Evolutionary conservation across 2,888 invertebrate genomes (phyloP), one percentile per base, ranked within the genome.

Genomic region (Diplolepis rosae): DNA sequence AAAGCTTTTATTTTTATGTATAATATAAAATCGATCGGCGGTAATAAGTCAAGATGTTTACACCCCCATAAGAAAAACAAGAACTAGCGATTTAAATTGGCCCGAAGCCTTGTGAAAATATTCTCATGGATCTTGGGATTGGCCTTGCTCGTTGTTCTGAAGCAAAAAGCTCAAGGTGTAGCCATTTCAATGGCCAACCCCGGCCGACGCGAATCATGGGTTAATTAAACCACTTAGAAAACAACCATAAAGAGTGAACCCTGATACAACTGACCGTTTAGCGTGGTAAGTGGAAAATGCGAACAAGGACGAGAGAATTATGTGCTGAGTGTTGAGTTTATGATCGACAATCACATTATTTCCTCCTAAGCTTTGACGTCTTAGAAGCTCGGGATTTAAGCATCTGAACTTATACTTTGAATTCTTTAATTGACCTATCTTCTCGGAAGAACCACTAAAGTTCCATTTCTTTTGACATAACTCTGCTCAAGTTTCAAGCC

Each of bases 141-240:
- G 39, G 27, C 39, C 61, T 61, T 61, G 61, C 39, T 27, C 39
- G 39, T 39, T 15, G 61, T 35, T 61, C 39, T 61, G 39, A n/a
- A 39, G 61, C 39, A 61, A 61, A 61, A 61, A 61, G 61, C 39
- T 61, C 39, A 61, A 61, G 39, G 61, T 61, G 61, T 39, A 61
- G 39, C n/a, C 35, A 39, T 61, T 61, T 61, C 61, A 61, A 61
- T 61, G 61, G 39, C n/a, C 39, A 61, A 61, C 61, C 39, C 61
- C 39, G 39, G 39, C 24, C 24, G 39, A 24, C 27, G 39, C 61
- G 61, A 61, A 61, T 61, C 67, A 66, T 73, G 71, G 74, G 77
- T 80, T 78, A 80, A 80, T 80, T 79, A 79, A 79, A 76, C 72
- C 77, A 79, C 79, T 79, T 79, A 76, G 76, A 73, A 72, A 71